Percentiles rank a stretch among this genome's conserved stretches.
Evolutionary conservation across 2,113 vertebrate species (phyloP).

Genomic region (Epinephelus moara): DNA sequence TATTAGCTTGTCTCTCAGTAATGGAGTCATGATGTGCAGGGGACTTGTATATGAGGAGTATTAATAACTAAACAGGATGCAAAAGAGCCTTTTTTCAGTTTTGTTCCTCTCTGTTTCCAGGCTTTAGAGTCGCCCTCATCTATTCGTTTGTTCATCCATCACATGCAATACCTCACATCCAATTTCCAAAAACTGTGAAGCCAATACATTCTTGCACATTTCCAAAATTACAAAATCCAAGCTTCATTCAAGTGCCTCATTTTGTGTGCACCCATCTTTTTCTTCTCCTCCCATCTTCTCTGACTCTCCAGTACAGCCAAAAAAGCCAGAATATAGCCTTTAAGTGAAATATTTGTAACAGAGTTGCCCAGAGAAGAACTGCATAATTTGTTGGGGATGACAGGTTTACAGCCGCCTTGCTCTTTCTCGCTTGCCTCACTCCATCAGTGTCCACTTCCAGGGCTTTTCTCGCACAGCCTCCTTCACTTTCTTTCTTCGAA

Average conservation of each 20-base stretch:
- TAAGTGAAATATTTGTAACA: constrained; percentile 18
- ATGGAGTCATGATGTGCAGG: not conserved
- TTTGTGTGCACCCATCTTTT: not conserved
- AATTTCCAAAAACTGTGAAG: not conserved
- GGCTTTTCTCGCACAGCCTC: not conserved
- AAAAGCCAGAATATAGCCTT: constrained; percentile 1
- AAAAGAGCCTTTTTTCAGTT: not conserved
- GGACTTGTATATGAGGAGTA: not conserved
- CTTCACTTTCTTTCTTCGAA: not conserved
- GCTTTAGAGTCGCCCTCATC: not conserved
- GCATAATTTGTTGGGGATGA: constrained; percentile 6
- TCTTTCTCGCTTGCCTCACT: not conserved
- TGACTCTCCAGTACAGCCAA: not conserved
- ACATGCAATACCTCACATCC: not conserved
- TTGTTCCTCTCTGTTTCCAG: not conserved
- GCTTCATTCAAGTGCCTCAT: not conserved
- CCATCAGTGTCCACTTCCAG: constrained; percentile 26
- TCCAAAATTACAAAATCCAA: not conserved
- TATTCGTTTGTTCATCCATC: not conserved
- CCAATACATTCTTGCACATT: not conserved
- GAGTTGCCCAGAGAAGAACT: not conserved
- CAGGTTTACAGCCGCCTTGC: constrained; percentile 37
- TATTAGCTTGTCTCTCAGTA: too few relatives aligned
- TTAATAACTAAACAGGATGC: not conserved
- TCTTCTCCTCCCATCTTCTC: not conserved